These are phyloP conservation scores for Fratercula arctica DNA, from an alignment of 2,797 vertebrate genomes.

Conservation along the genomic window DNA sequence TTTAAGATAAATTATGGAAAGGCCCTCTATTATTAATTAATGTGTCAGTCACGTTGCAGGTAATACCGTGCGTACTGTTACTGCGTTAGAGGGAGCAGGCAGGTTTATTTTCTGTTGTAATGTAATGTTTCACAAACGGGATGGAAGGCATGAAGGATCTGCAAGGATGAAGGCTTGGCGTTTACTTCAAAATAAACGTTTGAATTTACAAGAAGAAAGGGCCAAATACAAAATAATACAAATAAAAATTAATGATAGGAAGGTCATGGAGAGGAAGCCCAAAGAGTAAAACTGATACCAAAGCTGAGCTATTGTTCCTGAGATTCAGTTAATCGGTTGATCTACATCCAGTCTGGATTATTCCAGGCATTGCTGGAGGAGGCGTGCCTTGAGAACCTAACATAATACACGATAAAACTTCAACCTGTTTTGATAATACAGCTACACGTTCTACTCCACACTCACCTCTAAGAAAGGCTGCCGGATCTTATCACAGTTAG, in stretches of 20 bases:
- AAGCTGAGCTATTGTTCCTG: conserved; percentile 10
- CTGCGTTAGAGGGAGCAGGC: not conserved
- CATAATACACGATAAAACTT: conserved; percentile 22
- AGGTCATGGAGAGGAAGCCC: not conserved
- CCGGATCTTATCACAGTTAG: not conserved
- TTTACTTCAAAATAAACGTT: not conserved
- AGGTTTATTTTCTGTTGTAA: not conserved
- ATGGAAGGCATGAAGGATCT: not conserved
- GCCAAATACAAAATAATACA: not conserved
- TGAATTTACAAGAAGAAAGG: not conserved
- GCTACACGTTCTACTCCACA: not conserved
- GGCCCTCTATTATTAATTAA: conserved; percentile 4
- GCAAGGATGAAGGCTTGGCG: not conserved
- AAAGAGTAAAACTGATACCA: not conserved
- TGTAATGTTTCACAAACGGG: not conserved
- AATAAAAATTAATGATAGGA: not conserved
- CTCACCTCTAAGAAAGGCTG: conserved; percentile 22
- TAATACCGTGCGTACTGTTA: not conserved
- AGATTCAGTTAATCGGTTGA: conserved; percentile 13
- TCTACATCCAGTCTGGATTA: conserved; percentile 29
- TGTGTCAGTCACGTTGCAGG: not conserved
- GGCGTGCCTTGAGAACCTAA: conserved; percentile 1
- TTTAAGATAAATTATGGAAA: not conserved
- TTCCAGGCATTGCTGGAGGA: not conserved
- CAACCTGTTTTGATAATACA: conserved; percentile 17